Base-by-base conservation (phyloP, 2,888 invertebrate genomes). In the Hirtodrosophila confusa region DNA sequence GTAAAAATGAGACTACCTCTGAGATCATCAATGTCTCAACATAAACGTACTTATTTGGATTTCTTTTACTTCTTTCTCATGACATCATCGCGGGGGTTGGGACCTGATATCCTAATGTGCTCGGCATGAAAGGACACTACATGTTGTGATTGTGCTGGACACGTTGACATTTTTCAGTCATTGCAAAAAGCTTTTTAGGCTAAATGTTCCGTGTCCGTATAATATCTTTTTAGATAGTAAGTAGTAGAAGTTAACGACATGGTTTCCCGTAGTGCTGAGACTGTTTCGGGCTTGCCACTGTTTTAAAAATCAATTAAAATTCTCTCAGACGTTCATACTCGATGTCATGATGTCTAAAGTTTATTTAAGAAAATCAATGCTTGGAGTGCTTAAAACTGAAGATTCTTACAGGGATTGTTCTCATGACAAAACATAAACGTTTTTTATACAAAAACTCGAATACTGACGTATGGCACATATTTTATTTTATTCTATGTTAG, bases 1-100 rank as follows among this genome's bases (percentile, higher is more conserved):
- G 36, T 12, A 31, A 45, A 55, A 56, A 35, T 31, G 36, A 11
- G 24, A 11, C 35, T 37, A 50, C 11, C 41, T 62, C 49, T 74
- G 75, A 74, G 70, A 70, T 74, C 74, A 74, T 75, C 74, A 66
- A 66, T 62, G 55, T 70, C 74, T 74, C 39, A 55, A 36, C 66
- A 53, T 53, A 55, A 55, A 48, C 57, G 75, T 67, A 74, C 57
- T 74, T 70, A 40, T 43, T 44, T 56, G 58, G 51, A 70, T 62
- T 70, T 62, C 51, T 55, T 62, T 62, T 49, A 72, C 55, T 72
- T 67, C 36, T 48, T 65, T 49, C 49, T 57, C 51, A 60, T 72
- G 66, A 70, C 69, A 70, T 74, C 74, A 31, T 23, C 6, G 1
- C 17, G 24, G 11, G 50, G 50, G 54, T 11, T 47, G 41, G 8